Conservation (phyloP, 2,797 vertebrate genomes). For the Philypnodon macrostomus region DNA sequence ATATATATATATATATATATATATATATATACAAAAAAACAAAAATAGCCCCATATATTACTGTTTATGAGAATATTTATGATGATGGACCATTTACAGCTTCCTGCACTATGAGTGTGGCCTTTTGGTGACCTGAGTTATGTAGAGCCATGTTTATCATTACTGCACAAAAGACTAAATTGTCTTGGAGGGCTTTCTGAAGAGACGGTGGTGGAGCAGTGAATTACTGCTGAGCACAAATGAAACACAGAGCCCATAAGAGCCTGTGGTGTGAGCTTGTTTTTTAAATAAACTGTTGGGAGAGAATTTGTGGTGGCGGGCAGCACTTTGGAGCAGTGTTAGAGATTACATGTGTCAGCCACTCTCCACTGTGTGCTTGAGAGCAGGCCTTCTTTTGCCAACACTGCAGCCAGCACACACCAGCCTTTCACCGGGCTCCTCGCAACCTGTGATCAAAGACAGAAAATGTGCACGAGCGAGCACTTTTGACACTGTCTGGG, state of each 20-base stretch:
- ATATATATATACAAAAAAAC: no score
- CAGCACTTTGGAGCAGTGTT: conserved; percentile 61
- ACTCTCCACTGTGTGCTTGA: conserved; percentile 34
- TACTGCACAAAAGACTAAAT: conserved; percentile 20
- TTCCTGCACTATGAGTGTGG: conserved; percentile 9
- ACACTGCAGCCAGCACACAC: conserved; percentile 47
- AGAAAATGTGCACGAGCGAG: conserved; percentile 41
- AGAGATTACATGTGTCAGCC: conserved; percentile 71
- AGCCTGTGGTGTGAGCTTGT: conserved; percentile 68
- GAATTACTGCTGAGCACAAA: conserved; percentile 56
- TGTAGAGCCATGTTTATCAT: conserved; percentile 24
- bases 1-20: no score
- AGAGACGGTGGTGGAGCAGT: conserved; percentile 26
- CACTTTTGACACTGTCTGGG: conserved; percentile 42
- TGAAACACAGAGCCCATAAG: conserved; percentile 56
- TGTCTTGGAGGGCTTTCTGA: conserved; percentile 19
- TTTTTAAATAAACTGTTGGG: conserved; percentile 70
- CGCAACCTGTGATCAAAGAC: conserved; percentile 50
- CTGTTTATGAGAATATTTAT: conserved; percentile 14
- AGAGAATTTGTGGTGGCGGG: conserved; percentile 63
- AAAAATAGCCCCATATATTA: not conserved
- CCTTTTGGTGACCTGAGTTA: conserved; percentile 2
- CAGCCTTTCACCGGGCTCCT: conserved; percentile 32
- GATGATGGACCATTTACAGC: conserved; percentile 27
- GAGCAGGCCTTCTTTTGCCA: conserved; percentile 36